These are phyloP conservation scores for Peromyscus attwateri DNA, from an alignment of 2,797 vertebrate species.

Conservation along the genomic window DNA sequence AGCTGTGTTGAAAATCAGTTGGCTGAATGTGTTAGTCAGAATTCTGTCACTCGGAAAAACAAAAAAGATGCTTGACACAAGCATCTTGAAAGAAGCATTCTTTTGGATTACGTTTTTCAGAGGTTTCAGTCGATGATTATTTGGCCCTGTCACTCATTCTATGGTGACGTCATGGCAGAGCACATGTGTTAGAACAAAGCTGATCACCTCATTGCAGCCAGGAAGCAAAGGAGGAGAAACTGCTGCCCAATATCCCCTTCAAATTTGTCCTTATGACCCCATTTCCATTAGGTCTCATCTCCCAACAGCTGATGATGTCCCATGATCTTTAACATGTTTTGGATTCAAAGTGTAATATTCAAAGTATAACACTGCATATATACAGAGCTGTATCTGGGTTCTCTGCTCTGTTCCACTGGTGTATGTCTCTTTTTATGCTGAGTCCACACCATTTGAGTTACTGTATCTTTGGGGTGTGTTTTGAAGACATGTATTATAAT, in stretches of 20 bases:
- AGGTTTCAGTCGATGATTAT: background rate
- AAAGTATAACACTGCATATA: background rate
- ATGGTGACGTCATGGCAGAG: no score
- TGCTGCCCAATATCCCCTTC: no score
- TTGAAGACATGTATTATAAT: background rate
- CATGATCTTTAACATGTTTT: no score
- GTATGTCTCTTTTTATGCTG: background rate
- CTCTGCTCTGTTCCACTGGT: background rate
- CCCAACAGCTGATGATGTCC: no score
- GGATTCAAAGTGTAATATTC: background rate
- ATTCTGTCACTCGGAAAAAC: background rate
- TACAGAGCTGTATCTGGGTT: background rate
- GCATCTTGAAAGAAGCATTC: background rate
- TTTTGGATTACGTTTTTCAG: background rate
- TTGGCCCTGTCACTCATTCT: background rate
- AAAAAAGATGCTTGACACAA: background rate
- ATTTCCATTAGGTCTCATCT: no score
- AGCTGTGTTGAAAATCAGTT: background rate
- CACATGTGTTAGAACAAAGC: no score
- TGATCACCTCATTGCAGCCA: no score
- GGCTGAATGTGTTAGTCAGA: background rate
- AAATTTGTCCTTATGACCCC: no score
- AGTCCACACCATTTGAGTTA: background rate
- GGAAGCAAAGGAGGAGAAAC: no score
- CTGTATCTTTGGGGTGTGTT: background rate